Evolutionary conservation across 2,113 vertebrate genomes (phyloP), one percentile per base, ranked within the genome.

Genomic region (Fukomys damarensis): DNA sequence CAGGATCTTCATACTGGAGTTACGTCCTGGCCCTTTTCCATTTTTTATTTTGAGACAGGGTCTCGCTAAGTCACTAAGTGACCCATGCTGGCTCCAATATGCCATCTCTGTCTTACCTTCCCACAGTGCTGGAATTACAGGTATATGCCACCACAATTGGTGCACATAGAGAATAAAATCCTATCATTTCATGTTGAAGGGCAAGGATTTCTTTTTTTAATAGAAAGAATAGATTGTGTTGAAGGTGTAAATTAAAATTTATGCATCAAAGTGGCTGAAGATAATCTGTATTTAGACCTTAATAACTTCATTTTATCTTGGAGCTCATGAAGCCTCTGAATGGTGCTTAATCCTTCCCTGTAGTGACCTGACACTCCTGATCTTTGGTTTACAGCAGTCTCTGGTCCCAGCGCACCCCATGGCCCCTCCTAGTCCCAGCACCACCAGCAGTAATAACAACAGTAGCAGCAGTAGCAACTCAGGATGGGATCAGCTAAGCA

Each of bases 401-500:
- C 98, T 99, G 98, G 99, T 99, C 98, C 98, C 99, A 95, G 98
- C 99, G 81, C 99, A 99, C 93, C 99, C 99, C 96, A 99, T 99
- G 99, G 99, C 99, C 99, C 99, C 99, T 95, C 99, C 99, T 98
- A 99, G 99, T 98, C 99, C 99, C 93, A 99, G 99, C 98, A 99
- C 99, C 98, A 99, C 99, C 99, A 99, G 99, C 99, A 99, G 99
- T 98, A 99, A 99, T 98, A 99, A 99, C 99, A 99, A 99, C 99
- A 99, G 99, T 97, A 99, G 99, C 98, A 99, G 99, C 98, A 99
- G 98, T 98, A 99, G 99, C 99, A 99, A 99, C 98, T 99, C 99
- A 97, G 99, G 99, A 98, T 99, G 99, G 99, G 99, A 99, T 97
- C 99, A 99, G 96, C 99, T 99, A 98, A 99, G 99, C 98, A 99